Percentiles rank a stretch among this genome's conserved stretches.
These are phyloP conservation scores for Scleropages formosus DNA, from an alignment of 2,797 vertebrate species.

Conservation along the genomic window DNA sequence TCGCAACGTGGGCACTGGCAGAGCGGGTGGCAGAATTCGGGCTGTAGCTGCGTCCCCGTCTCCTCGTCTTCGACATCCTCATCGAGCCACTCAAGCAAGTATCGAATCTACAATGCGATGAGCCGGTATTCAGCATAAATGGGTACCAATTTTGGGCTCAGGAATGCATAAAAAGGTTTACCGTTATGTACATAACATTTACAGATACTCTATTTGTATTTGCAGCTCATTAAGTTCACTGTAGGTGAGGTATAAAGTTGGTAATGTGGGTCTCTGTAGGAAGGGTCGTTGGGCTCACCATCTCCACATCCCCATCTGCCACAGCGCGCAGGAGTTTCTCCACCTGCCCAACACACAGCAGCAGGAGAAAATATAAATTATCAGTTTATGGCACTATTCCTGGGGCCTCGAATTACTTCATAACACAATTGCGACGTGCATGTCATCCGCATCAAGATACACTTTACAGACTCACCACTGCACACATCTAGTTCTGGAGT, in stretches of 20 bases:
- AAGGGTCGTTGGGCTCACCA: slow-evolving; percentile 73
- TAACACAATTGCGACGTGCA: not conserved
- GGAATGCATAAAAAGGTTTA: too few species aligned
- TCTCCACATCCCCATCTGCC: slow-evolving; percentile 92
- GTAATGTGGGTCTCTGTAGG: too few species aligned
- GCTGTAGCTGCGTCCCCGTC: slow-evolving; percentile 40
- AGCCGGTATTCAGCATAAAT: slow-evolving; percentile 10
- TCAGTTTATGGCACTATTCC: slow-evolving; percentile 39
- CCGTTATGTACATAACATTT: too few species aligned
- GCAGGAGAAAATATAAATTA: slow-evolving; percentile 36
- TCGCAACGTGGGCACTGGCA: slow-evolving; percentile 88
- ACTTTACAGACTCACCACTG: not conserved
- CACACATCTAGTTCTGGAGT: not conserved
- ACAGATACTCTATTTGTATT: too few species aligned
- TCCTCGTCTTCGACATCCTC: slow-evolving; percentile 80
- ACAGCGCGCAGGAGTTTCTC: slow-evolving; percentile 91
- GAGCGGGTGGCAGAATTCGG: slow-evolving; percentile 85
- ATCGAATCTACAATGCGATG: slow-evolving; percentile 76
- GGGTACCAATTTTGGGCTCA: too few species aligned
- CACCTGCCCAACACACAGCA: slow-evolving; percentile 69
- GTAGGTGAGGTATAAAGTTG: too few species aligned
- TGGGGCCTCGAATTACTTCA: slow-evolving; percentile 34
- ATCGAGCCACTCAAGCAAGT: slow-evolving; percentile 90
- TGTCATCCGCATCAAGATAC: not conserved
- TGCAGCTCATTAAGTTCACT: too few species aligned